Evolutionary conservation across 2,113 vertebrate species (phyloP).

Genomic region (Scomber colias): DNA sequence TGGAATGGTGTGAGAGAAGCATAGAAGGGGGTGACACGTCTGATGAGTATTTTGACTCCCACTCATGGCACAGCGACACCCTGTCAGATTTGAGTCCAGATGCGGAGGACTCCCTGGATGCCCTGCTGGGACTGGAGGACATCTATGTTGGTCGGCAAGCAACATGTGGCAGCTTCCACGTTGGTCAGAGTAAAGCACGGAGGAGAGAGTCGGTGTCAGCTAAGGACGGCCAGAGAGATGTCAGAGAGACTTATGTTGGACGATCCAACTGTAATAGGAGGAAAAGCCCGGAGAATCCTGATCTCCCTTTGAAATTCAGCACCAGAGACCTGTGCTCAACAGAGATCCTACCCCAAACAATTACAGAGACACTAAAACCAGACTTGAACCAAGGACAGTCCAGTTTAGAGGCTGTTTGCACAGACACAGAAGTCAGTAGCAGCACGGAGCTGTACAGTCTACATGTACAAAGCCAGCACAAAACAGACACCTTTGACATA

Average conservation of each 20-base stretch:
- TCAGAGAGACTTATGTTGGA: conserved; percentile 9
- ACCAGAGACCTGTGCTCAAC: conserved; percentile 5
- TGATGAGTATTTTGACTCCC: conserved; percentile 82
- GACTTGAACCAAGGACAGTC: neutral
- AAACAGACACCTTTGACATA: conserved; percentile 6
- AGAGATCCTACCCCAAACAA: neutral
- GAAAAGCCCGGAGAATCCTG: conserved; percentile 40
- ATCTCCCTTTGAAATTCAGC: neutral
- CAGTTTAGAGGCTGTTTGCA: conserved; percentile 16
- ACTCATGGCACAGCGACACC: conserved; percentile 85
- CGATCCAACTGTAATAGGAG: conserved; percentile 18
- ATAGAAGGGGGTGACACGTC: conserved; percentile 71
- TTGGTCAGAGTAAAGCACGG: conserved; percentile 73
- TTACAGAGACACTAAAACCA: conserved; percentile 11
- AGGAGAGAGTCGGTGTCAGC: conserved; percentile 59
- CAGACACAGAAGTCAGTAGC: conserved; percentile 21
- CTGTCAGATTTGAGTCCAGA: conserved; percentile 83
- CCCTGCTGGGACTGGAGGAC: conserved; percentile 75
- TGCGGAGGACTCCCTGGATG: conserved; percentile 81
- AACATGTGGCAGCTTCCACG: conserved; percentile 24
- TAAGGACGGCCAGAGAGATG: conserved; percentile 50
- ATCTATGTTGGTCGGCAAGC: conserved; percentile 17
- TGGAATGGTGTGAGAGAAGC: conserved; percentile 69
- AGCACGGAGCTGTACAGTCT: conserved; percentile 6
- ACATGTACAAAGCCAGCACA: conserved; percentile 20